Evolutionary conservation across 2,888 invertebrate species (phyloP), one percentile per base, ranked within the genome.

Genomic region (Calliscelio sp.): DNA sequence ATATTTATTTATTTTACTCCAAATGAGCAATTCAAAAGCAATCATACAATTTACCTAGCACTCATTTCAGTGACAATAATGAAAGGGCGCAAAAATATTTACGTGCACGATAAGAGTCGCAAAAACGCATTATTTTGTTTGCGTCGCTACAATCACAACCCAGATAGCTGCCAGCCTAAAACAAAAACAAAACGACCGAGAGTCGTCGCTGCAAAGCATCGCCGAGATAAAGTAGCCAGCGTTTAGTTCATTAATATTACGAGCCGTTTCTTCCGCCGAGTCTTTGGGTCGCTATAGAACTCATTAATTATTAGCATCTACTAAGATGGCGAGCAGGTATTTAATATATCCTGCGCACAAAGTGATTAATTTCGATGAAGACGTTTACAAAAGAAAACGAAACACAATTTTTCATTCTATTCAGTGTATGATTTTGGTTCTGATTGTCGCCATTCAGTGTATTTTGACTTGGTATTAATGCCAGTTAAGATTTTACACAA

Each of bases 181-280:
- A 18, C 63, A 61, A 61, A 66, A 68, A 81, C 66, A 66, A 57
- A 80, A 44, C 51, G 35, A 35, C 28, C 16, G 1, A 49, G 32
- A 68, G 46, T 35, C 24, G 63, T 65, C n/a, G n/a, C n/a, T 25
- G 14, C 28, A 10, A 46, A 70, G 41, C 38, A 10, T 49, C 14
- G 0, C 11, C 25, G 46, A 28, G 53, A 75, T 74, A 53, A 53
- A 65, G 59, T 59, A 75, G 63, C 55, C 61, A 63, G 14, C 57
- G 59, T 18, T 14, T 28, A 41, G 65, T 77, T 77, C 71, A 77
- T 82, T 82, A 82, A 82, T 82, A 77, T 71, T 70, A 51, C 41
- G 71, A 41, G 65, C 16, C 51, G 41, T 53, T 70, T 65, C 68
- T 81, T 70, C 55, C 16, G 11, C 24, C 16, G 11, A 73, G 44